Evolutionary conservation across 2,797 vertebrate genomes (phyloP).

Genomic region (Cyprinodon diabolis): DNA sequence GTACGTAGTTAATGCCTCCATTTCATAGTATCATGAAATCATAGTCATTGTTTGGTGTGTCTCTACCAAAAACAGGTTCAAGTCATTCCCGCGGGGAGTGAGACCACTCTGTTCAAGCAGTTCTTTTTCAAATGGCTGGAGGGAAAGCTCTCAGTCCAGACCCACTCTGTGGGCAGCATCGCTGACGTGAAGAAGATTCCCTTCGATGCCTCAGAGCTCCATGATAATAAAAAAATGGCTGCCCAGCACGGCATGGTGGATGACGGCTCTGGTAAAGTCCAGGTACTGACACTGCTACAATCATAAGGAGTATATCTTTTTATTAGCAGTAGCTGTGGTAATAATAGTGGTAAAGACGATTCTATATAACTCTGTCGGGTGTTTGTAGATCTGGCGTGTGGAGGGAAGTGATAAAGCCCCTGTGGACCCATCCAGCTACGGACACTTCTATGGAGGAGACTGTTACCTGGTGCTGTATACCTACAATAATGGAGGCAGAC

Average conservation of each 20-base stretch:
- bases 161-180: conserved; percentile 61
- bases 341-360: neutral
- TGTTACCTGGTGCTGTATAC: conserved; percentile 83
- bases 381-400: conserved; percentile 81
- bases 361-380: conserved; percentile 12
- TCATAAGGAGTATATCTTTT: neutral
- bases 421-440: conserved; percentile 68
- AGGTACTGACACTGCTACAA: conserved; percentile 55
- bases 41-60: neutral
- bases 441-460: conserved; percentile 84
- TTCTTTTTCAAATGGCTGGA: conserved; percentile 82
- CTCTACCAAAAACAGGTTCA: conserved; percentile 64
- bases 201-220: conserved; percentile 76
- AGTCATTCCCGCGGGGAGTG: conserved; percentile 71
- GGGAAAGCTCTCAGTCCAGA: conserved; percentile 70
- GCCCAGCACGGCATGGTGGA: conserved; percentile 83
- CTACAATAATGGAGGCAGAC: conserved; percentile 58
- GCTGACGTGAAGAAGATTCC: conserved; percentile 75
- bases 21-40: neutral
- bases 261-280: conserved; percentile 76
- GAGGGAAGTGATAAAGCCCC: conserved; percentile 63
- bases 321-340: neutral
- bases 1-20: neutral
- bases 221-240: conserved; percentile 73
- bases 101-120: conserved; percentile 80